These are phyloP conservation scores for Synergus umbraculus DNA, from an alignment of 2,888 invertebrate species.

Conservation along the genomic window DNA sequence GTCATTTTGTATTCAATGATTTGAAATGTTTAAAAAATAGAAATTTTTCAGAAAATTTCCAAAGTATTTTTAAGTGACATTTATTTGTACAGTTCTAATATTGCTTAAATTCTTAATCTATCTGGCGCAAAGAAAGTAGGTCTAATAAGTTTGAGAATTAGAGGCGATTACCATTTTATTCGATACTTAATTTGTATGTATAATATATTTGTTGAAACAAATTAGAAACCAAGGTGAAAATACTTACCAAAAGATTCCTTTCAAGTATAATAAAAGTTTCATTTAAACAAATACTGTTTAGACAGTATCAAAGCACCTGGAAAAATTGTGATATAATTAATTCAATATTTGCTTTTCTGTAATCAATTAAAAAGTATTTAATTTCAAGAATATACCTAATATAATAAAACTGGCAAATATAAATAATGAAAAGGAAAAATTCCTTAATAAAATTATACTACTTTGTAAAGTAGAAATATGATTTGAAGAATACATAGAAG, in stretches of 20 bases:
- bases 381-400: not conserved
- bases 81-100: too few species aligned
- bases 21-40: too few species aligned
- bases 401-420: not conserved
- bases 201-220: not conserved
- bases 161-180: not conserved
- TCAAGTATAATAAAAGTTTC: not conserved
- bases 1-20: too few species aligned
- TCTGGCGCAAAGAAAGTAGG: not conserved
- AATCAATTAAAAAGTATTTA: not conserved
- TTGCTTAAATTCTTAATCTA: not conserved
- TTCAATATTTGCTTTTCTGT: not conserved
- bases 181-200: not conserved
- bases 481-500: not conserved
- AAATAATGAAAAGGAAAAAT: not conserved
- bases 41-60: too few species aligned
- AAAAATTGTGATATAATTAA: not conserved
- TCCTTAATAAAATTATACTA: not conserved
- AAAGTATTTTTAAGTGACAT: too few species aligned
- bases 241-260: not conserved
- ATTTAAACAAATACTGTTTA: too few species aligned
- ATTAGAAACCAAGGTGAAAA: not conserved
- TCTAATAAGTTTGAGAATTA: not conserved
- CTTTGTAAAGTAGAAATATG: not conserved
- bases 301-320: not conserved